Evolutionary conservation across 1,140 invertebrate genomes (phyloP).

Genomic region (Coenobita brevimanus): DNA sequence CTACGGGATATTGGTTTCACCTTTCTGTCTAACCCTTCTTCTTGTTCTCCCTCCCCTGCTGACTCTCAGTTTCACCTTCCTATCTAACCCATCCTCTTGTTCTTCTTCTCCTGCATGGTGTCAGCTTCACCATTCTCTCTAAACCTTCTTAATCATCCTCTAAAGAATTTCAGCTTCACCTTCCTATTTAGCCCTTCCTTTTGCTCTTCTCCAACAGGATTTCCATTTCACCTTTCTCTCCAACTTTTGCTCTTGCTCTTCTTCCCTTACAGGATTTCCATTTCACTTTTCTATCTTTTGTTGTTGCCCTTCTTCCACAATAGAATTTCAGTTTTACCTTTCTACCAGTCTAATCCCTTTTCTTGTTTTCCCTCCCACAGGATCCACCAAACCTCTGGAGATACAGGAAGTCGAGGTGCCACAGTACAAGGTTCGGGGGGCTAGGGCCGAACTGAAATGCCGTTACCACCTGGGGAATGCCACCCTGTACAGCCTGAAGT

Average conservation of each 20-base stretch:
- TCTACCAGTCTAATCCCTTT: neutral
- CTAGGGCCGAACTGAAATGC: slow-evolving; percentile 74
- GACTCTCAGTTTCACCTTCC: too few relatives aligned
- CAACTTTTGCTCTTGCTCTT: neutral
- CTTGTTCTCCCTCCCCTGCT: too few relatives aligned
- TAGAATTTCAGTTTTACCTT: neutral
- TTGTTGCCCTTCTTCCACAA: neutral
- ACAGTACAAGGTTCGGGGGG: slow-evolving; percentile 46
- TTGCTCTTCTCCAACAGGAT: neutral
- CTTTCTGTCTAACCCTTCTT: too few relatives aligned
- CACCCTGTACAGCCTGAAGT: slow-evolving; percentile 84
- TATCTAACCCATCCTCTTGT: too few relatives aligned
- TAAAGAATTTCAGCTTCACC: too few relatives aligned
- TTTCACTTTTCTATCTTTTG: neutral
- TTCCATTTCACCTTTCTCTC: neutral
- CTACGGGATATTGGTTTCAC: too few relatives aligned
- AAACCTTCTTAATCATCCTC: too few relatives aligned
- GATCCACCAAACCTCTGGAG: neutral
- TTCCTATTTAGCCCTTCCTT: neutral
- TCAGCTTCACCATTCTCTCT: too few relatives aligned
- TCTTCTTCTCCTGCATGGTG: too few relatives aligned
- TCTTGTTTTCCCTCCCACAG: neutral
- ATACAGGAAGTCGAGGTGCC: slow-evolving; percentile 39
- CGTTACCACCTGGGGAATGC: slow-evolving; percentile 82
- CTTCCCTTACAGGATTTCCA: neutral